Percentiles rank a stretch among this genome's conserved stretches.
phyloP scores from a whole-genome alignment of 2,113 vertebrate genomes.

The Poeciliopsis turrubarensis region DNA sequence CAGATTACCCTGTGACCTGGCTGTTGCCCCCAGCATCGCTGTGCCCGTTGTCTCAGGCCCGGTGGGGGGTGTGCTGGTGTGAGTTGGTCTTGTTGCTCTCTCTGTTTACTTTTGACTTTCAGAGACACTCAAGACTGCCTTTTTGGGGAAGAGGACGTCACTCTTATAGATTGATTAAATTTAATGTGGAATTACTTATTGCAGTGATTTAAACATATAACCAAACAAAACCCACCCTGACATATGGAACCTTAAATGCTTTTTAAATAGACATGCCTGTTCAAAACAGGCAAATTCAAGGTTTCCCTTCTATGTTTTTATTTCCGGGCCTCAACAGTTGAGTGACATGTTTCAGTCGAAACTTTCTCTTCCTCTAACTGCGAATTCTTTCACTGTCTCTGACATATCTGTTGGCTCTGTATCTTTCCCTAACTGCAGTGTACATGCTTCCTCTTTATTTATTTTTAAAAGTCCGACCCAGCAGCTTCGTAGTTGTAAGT shows the following conservation, averaged over 20 bases:
- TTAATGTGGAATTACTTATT: too few relatives aligned
- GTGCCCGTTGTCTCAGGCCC: conserved; percentile 82
- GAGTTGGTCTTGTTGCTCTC: conserved; percentile 56
- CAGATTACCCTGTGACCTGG: conserved; percentile 85
- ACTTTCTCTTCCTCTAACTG: neutral
- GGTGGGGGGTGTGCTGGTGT: conserved; percentile 92
- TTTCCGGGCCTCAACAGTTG: neutral
- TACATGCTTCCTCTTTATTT: conserved; percentile 3
- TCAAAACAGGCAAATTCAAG: neutral
- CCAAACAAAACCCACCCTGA: too few relatives aligned
- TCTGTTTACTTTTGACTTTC: neutral
- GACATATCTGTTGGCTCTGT: neutral
- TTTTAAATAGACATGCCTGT: neutral
- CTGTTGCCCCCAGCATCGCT: conserved; percentile 81
- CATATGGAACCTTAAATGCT: too few relatives aligned
- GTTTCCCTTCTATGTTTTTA: neutral
- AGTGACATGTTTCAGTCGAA: neutral
- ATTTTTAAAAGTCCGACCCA: neutral
- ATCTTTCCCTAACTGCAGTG: neutral
- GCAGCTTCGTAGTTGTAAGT: neutral
- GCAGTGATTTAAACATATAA: too few relatives aligned
- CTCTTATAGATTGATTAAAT: too few relatives aligned
- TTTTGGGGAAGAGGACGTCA: too few relatives aligned
- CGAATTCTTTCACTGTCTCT: neutral
- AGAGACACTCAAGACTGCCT: too few relatives aligned